Evolutionary conservation across 2,797 vertebrate genomes (phyloP).

Genomic region (Prunella strophiata): DNA sequence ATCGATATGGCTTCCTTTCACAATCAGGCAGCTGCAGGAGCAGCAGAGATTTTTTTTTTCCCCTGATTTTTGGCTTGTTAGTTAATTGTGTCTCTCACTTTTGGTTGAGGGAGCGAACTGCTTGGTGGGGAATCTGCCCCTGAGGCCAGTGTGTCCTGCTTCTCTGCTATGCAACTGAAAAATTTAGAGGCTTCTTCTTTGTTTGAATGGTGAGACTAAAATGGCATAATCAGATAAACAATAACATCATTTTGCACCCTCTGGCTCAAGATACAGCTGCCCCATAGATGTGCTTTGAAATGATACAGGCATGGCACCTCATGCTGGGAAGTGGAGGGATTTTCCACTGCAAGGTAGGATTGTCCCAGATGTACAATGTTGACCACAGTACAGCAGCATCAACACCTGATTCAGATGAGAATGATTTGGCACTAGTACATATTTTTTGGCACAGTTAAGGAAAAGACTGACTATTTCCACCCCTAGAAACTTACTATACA

Average conservation of each 20-base stretch:
- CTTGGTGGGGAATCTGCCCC: not conserved
- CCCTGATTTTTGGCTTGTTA: slow-evolving; percentile 2
- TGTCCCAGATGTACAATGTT: not conserved
- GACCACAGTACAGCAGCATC: not conserved
- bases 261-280: not conserved
- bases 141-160: not conserved
- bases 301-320: not conserved
- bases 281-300: not conserved
- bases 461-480: not conserved
- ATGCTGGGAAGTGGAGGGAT: not conserved
- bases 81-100: not conserved
- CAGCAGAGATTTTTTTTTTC: not conserved
- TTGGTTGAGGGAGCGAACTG: not conserved
- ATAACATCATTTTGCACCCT: not conserved
- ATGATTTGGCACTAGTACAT: not conserved
- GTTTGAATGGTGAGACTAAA: not conserved
- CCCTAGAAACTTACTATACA: not conserved
- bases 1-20: slow-evolving; percentile 2
- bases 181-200: not conserved
- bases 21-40: slow-evolving; percentile 32
- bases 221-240: not conserved
- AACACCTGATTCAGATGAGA: not conserved
- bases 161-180: not conserved
- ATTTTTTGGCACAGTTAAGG: not conserved
- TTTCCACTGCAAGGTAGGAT: not conserved